phyloP scores from a whole-genome alignment of 1,140 invertebrate species.

The Cotesia chilonis region DNA sequence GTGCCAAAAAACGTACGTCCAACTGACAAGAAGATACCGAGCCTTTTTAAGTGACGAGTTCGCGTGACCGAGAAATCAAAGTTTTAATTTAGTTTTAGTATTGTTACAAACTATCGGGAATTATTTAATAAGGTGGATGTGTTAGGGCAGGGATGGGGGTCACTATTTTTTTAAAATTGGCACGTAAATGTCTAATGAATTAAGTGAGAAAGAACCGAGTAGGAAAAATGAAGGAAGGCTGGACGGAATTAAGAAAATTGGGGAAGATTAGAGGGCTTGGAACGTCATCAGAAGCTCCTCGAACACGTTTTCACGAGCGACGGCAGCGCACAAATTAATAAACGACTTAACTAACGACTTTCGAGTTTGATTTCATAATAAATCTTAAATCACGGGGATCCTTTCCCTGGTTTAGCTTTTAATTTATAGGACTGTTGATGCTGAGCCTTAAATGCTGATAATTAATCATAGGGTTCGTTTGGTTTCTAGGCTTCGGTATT shows the following conservation, averaged over 20 bases:
- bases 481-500: not conserved
- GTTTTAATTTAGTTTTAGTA: constrained; percentile 59
- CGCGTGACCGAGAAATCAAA: constrained; percentile 55
- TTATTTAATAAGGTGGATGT: no score
- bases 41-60: no score
- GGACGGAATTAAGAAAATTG: not conserved
- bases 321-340: constrained; percentile 54
- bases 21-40: constrained; percentile 1
- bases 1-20: not conserved
- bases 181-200: constrained; percentile 8
- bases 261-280: constrained; percentile 5
- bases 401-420: constrained; percentile 39
- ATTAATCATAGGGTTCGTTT: no score
- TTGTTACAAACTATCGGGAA: constrained; percentile 37
- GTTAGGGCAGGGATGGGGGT: no score
- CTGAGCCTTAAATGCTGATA: no score
- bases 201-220: not conserved
- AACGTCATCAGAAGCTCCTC: constrained; percentile 24
- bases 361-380: constrained; percentile 55
- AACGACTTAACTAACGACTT: constrained; percentile 53
- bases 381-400: constrained; percentile 42
- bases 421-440: no score
- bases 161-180: not conserved
- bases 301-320: constrained; percentile 19
- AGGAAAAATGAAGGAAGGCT: not conserved